A percentile compares a stretch with the other conserved stretches of the same genome.
Conservation (phyloP, 1,140 invertebrate genomes). For the Brevipalpus yothersi region DNA sequence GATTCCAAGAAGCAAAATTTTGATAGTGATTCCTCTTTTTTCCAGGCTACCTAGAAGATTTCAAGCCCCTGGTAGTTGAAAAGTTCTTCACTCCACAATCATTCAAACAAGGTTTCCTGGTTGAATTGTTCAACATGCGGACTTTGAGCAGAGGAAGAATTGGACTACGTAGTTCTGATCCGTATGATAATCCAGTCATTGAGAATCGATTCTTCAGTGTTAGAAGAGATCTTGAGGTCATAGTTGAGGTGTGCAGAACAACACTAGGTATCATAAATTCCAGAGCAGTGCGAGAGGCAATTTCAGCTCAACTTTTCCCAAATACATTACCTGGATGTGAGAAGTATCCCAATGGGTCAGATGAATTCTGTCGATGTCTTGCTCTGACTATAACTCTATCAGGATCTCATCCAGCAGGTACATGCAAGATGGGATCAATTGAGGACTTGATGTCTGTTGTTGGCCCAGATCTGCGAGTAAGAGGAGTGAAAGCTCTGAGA, state of each 20-base stretch:
- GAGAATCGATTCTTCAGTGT: neutral
- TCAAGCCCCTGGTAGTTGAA: too few relatives aligned
- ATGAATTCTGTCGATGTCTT: conserved; percentile 54
- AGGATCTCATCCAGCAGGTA: conserved; percentile 31
- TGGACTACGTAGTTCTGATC: neutral
- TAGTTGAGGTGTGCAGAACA: neutral
- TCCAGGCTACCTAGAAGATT: too few relatives aligned
- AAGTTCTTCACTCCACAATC: too few relatives aligned
- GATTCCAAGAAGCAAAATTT: too few relatives aligned
- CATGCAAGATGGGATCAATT: conserved; percentile 51
- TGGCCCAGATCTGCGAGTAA: conserved; percentile 34
- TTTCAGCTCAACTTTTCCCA: neutral
- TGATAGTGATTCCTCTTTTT: too few relatives aligned
- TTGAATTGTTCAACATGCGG: too few relatives aligned
- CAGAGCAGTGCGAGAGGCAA: too few relatives aligned
- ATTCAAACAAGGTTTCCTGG: too few relatives aligned
- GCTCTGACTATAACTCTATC: conserved; percentile 36
- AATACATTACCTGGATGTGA: conserved; percentile 30
- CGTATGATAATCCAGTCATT: neutral
- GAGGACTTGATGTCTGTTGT: conserved; percentile 49
- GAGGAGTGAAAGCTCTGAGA: conserved; percentile 23
- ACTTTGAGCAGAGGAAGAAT: neutral
- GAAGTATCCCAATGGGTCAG: conserved; percentile 38
- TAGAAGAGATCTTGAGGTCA: neutral
- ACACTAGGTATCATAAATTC: too few relatives aligned